Evolutionary conservation across 2,888 invertebrate genomes (phyloP).

Genomic region (Drosophila lutescens): DNA sequence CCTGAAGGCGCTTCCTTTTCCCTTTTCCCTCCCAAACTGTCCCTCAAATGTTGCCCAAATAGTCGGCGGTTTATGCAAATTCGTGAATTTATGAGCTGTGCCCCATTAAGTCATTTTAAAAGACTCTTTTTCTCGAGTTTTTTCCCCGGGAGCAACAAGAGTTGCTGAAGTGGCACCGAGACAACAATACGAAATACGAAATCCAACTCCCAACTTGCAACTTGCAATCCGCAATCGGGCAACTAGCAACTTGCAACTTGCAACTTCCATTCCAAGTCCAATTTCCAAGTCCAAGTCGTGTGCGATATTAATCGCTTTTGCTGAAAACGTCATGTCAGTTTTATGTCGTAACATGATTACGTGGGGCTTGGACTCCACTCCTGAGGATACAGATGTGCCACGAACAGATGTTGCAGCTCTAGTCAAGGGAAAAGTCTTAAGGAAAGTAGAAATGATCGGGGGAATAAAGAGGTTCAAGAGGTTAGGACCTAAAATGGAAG

Average conservation of each 20-base stretch:
- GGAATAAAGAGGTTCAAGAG: background rate
- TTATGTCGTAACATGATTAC: constrained; percentile 81
- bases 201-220: constrained; percentile 29
- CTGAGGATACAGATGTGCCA: constrained; percentile 39
- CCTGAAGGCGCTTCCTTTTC: constrained; percentile 71
- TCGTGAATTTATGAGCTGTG: constrained; percentile 78
- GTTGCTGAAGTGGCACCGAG: constrained; percentile 9
- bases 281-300: constrained; percentile 60
- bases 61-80: constrained; percentile 69
- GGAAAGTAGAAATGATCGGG: background rate
- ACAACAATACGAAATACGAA: constrained; percentile 55
- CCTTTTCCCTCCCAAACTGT: constrained; percentile 39
- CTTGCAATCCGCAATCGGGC: constrained; percentile 23
- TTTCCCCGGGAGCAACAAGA: constrained; percentile 45
- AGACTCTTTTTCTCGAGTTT: constrained; percentile 58
- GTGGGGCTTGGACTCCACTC: constrained; percentile 57
- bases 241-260: constrained; percentile 15
- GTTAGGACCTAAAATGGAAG: background rate
- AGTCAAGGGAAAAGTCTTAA: background rate
- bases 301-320: constrained; percentile 82
- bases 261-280: constrained; percentile 18
- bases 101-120: constrained; percentile 78
- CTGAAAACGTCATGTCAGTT: constrained; percentile 81
- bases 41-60: constrained; percentile 61
- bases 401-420: constrained; percentile 28